Evolutionary conservation across 2,113 vertebrate species (phyloP).

Genomic region (Dipodomys merriami): DNA sequence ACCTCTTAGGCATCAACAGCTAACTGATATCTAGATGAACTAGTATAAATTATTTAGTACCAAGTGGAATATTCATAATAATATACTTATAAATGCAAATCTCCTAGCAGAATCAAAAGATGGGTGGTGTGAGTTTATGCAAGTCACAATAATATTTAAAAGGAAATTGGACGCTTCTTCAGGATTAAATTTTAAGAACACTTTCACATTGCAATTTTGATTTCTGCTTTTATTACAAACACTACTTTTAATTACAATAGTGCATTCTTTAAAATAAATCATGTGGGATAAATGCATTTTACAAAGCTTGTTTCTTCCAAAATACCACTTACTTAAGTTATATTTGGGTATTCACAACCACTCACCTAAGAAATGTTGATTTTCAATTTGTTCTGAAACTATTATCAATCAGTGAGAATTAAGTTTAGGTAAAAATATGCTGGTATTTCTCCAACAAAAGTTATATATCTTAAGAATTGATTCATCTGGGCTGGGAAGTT

Average conservation of each 20-base stretch:
- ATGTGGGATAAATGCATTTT: background rate
- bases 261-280: background rate
- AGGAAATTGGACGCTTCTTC: slow-evolving; percentile 49
- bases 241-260: background rate
- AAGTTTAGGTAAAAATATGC: slow-evolving; percentile 30
- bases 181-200: slow-evolving; percentile 7
- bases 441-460: background rate
- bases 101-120: slow-evolving; percentile 55
- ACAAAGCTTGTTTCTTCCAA: background rate
- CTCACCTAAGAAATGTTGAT: background rate
- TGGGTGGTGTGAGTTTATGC: slow-evolving; percentile 30
- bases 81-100: slow-evolving; percentile 54
- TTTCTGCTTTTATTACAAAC: slow-evolving; percentile 48
- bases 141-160: slow-evolving; percentile 58
- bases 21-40: slow-evolving; percentile 57
- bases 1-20: slow-evolving; percentile 37
- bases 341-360: slow-evolving; percentile 26
- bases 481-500: background rate
- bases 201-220: slow-evolving; percentile 4
- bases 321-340: background rate
- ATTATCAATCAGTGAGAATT: background rate
- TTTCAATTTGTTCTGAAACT: slow-evolving; percentile 29
- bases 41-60: background rate
- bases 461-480: background rate
- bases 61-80: slow-evolving; percentile 36